phyloP scores from a whole-genome alignment of 2,797 vertebrate species.

The Ateles fusciceps region DNA sequence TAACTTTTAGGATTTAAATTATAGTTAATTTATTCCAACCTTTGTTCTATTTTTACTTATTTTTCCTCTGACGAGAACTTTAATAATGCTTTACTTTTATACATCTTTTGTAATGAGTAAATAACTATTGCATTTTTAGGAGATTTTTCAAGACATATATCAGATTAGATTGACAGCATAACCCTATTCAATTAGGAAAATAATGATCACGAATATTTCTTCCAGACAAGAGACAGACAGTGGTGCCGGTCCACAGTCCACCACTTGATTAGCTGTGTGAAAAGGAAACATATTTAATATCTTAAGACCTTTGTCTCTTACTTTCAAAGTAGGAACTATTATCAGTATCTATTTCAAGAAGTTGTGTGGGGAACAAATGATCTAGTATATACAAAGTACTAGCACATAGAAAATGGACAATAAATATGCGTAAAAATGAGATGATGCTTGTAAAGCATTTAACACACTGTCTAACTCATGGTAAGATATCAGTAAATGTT shows the following conservation, averaged over 20 bases:
- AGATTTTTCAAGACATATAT: conserved; percentile 2
- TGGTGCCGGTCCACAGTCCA: background rate
- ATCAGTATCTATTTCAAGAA: conserved; percentile 2
- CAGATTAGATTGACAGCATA: background rate
- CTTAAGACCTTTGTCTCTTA: background rate
- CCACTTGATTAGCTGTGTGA: background rate
- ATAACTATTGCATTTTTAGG: conserved; percentile 18
- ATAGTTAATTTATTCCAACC: background rate
- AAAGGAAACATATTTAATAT: background rate
- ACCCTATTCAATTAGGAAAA: background rate
- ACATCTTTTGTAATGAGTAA: background rate
- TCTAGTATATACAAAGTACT: background rate
- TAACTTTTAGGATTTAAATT: conserved; percentile 5
- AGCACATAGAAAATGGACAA: background rate
- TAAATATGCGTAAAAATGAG: background rate
- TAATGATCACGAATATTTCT: conserved; percentile 9
- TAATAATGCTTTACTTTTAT: conserved; percentile 15
- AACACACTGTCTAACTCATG: background rate
- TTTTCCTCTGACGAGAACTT: background rate
- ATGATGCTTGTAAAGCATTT: background rate
- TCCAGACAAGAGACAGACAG: background rate
- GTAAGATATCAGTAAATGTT: background rate
- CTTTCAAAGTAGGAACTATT: background rate
- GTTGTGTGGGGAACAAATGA: background rate
- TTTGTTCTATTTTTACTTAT: background rate